Evolutionary conservation across 2,797 vertebrate genomes (phyloP).

Genomic region (Ctenochaetus hawaiiensis): DNA sequence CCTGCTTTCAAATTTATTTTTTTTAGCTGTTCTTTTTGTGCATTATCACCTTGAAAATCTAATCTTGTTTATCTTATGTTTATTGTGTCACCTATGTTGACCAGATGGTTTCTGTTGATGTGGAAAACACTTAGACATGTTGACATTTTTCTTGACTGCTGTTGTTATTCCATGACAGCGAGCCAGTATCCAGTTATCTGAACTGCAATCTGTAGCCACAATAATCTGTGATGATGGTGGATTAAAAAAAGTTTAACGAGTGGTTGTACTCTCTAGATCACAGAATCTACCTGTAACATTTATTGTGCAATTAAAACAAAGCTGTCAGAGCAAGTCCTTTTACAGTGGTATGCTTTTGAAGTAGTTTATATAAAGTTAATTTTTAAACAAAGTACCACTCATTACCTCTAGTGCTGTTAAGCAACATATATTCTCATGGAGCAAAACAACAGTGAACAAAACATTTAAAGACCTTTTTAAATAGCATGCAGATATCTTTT

Average conservation of each 20-base stretch:
- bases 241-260: neutral
- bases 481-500: no score
- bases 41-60: no score
- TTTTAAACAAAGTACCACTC: conserved; percentile 10
- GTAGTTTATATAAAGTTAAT: conserved; percentile 9
- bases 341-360: neutral
- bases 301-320: neutral
- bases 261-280: neutral
- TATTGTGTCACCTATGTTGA: no score
- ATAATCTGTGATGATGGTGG: neutral
- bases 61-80: no score
- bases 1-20: no score
- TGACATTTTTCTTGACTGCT: neutral
- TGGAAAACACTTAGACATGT: no score
- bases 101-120: no score
- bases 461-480: no score
- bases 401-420: neutral
- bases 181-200: neutral
- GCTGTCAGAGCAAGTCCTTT: neutral
- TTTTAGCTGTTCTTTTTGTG: no score
- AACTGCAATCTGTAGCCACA: neutral
- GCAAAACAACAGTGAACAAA: neutral
- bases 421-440: neutral
- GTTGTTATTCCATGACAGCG: neutral
- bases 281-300: neutral